Base-by-base conservation (phyloP, 2,888 invertebrate species). In the Harpalus rubripes region DNA sequence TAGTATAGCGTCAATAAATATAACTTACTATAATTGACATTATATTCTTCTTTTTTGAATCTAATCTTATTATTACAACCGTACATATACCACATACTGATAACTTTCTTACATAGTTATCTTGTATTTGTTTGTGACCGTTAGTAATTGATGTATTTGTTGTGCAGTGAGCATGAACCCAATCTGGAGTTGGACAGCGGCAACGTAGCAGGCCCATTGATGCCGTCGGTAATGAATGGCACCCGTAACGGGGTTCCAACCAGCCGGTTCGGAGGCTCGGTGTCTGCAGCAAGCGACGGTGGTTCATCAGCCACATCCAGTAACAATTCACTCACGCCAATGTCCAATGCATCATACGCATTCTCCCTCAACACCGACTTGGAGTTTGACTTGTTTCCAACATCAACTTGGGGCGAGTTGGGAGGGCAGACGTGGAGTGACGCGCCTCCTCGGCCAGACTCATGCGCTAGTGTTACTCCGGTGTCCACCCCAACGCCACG, bases 171-270 rank as follows among this genome's bases (percentile, higher is more conserved):
- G 10, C 78, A 84, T 84, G 85, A 85, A 32, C 41, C 81, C 44
- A 63, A 61, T 81, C 88, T 89, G 16, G 91, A 91, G 87, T 90
- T 90, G 58, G 90, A 90, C 41, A 89, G 89, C 85, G 90, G 90
- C 85, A 92, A 90, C 91, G 89, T 95, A 87, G 95, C 95, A 87
- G 95, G 95, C 7, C 96, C 96, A 22, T 91, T 95, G 87, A 95
- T 96, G 95, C 94, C 95, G 81, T 94, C 93, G 87, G 93, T 95
- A 86, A 93, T 95, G 87, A 96, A 96, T 91, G 96, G 96, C 83
- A 86, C 85, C 85, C 87, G 88, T 79, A 89, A 88, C 84, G 88
- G 88, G 87, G 89, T 65, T 90, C 92, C 81, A 92, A 92, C 87
- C 88, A 65, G 86, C 86, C 80, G 86, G 85, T 18, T 88, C 88